phyloP scores from a whole-genome alignment of 1,140 invertebrate genomes.

The Hyles euphorbiae region DNA sequence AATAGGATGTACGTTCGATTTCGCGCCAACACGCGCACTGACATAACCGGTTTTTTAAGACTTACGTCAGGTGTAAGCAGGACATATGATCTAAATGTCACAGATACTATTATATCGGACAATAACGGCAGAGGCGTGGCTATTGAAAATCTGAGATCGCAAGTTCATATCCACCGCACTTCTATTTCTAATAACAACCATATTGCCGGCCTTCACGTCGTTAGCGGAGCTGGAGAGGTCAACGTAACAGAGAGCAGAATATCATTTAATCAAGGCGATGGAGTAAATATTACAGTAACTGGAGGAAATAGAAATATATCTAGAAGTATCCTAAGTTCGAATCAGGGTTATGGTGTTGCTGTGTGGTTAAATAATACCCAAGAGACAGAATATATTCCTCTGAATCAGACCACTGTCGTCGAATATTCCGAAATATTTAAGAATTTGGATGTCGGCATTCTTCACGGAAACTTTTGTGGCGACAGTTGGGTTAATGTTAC shows the following conservation, averaged over 20 bases:
- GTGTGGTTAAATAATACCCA: constrained; percentile 93
- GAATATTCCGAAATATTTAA: constrained; percentile 91
- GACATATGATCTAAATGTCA: constrained; percentile 92
- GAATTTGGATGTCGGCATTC: constrained; percentile 90
- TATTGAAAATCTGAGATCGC: constrained; percentile 89
- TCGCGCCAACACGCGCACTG: constrained; percentile 80
- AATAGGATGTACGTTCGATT: constrained; percentile 88
- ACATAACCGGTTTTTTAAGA: constrained; percentile 84
- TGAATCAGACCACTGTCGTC: constrained; percentile 90
- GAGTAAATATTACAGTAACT: constrained; percentile 92
- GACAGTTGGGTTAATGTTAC: constrained; percentile 89
- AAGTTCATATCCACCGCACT: constrained; percentile 86
- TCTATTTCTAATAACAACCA: constrained; percentile 92
- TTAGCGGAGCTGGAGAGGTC: constrained; percentile 91
- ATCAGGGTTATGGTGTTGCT: constrained; percentile 89
- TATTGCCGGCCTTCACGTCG: constrained; percentile 90
- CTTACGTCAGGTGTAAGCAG: constrained; percentile 87
- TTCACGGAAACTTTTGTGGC: constrained; percentile 86
- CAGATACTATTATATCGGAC: constrained; percentile 86
- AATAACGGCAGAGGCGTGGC: constrained; percentile 96
- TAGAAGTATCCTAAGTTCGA: constrained; percentile 85
- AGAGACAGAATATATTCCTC: constrained; percentile 84
- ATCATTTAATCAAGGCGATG: constrained; percentile 93
- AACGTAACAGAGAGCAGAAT: constrained; percentile 94
- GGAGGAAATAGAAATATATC: constrained; percentile 94